Evolutionary conservation across 37 sponge, comb jelly and placozoan species (phyloP).

Genomic region (Tethya wilhelma): DNA sequence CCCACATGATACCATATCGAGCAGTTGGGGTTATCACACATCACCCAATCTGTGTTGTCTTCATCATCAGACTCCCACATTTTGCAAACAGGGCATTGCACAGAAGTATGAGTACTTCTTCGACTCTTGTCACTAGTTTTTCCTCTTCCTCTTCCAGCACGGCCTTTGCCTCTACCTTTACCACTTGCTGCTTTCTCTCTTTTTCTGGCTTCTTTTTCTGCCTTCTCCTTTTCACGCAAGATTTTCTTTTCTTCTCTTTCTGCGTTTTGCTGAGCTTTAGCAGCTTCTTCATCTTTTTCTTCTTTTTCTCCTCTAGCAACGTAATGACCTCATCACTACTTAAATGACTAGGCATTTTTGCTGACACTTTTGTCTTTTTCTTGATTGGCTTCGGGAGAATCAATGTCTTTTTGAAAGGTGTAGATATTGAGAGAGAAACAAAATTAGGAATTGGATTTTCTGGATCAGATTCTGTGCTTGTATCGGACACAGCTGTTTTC

Average conservation of each 20-base stretch:
- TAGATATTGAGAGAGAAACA: background rate
- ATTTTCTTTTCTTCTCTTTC: background rate
- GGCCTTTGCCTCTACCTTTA: background rate
- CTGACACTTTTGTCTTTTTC: background rate
- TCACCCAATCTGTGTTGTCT: background rate
- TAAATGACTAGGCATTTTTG: background rate
- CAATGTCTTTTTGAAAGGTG: background rate
- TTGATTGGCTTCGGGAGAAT: background rate
- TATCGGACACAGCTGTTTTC: background rate
- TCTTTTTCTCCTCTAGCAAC: background rate
- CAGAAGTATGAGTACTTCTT: background rate
- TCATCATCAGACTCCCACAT: background rate
- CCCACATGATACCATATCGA: background rate
- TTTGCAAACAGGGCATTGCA: no score
- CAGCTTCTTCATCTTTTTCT: background rate
- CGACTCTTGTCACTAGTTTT: no score
- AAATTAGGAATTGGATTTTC: background rate
- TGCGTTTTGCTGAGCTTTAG: background rate
- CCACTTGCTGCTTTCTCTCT: background rate
- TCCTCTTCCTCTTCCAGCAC: conserved; percentile 20
- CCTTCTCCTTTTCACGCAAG: background rate
- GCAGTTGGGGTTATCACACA: background rate
- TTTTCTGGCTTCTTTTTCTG: no score
- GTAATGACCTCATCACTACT: background rate
- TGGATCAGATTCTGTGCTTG: background rate